Percentiles rank a stretch among this genome's conserved stretches.
These are phyloP conservation scores for Tetranychus urticae DNA, from an alignment of 1,140 invertebrate genomes.

Conservation along the genomic window DNA sequence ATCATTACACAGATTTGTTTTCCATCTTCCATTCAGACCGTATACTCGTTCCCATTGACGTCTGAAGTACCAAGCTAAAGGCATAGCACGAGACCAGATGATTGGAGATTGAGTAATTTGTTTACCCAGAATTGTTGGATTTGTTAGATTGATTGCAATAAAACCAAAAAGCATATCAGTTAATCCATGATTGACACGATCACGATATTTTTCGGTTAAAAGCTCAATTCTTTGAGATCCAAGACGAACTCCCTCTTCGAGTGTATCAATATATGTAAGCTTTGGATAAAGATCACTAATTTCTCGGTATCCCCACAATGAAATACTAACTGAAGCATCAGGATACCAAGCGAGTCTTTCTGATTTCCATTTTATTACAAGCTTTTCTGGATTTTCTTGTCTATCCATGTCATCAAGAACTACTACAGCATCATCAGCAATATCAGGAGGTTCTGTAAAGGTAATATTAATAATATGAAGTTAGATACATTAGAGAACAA, in stretches of 20 bases:
- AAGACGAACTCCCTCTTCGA: conserved; percentile 7
- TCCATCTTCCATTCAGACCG: conserved; percentile 53
- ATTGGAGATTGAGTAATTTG: conserved; percentile 47
- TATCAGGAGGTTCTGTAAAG: conserved; percentile 14
- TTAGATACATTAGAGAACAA: too few relatives aligned
- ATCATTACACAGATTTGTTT: conserved; percentile 49
- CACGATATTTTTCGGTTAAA: conserved; percentile 26
- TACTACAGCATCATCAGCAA: conserved; percentile 13
- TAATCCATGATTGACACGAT: conserved; percentile 34
- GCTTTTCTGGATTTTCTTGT: conserved; percentile 10
- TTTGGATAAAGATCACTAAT: conserved; percentile 12
- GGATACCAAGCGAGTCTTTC: conserved; percentile 12
- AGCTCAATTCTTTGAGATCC: conserved; percentile 4
- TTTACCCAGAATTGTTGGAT: conserved; percentile 31
- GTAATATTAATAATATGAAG: background rate
- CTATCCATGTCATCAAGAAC: conserved; percentile 12
- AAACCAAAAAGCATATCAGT: conserved; percentile 61
- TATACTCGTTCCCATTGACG: conserved; percentile 55
- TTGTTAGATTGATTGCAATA: conserved; percentile 64
- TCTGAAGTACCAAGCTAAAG: conserved; percentile 70
- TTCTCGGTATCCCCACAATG: conserved; percentile 15
- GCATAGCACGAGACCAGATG: conserved; percentile 70
- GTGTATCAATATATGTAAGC: conserved; percentile 15
- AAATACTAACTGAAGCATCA: conserved; percentile 8
- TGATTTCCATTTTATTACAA: conserved; percentile 14